Base-by-base conservation (phyloP, 1,140 invertebrate species). In the Aphidius gifuensis region DNA sequence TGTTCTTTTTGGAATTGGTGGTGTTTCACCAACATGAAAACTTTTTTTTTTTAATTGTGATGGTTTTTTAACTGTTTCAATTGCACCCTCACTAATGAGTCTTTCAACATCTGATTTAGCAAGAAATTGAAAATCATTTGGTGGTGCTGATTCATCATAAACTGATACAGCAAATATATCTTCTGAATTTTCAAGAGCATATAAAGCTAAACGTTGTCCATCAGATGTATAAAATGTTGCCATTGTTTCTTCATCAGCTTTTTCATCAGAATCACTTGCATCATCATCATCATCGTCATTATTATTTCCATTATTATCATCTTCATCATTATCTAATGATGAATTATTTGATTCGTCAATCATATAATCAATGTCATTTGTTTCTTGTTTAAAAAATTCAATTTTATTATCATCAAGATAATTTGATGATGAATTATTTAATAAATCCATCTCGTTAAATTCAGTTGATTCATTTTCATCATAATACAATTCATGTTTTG, bases 131-230 rank as follows among this genome's bases (percentile, higher is more conserved):
- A 81, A 81, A 65, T 76, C 72, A 11, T 70, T 77, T 9, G 80
- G 80, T 8, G 79, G 78, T 11, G 78, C 79, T 16, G 78, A 78
- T 56, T 80, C 80, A 55, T 80, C 73, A 43, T 80, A 81, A n/a
- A 78, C 69, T 58, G 77, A 75, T 1, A 81, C 80, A 23, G 80
- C 80, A 64, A 79, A 81, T 58, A 80, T 73, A 60, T 81, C 78
- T 11, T 81, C 80, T 0, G 75, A 80, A 59, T 80, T 71, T 70
- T 80, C 80, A n/a, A 81, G 79, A 5, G 79, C 74, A 65, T 81
- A 81, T 1, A 81, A 66, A 9, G 79, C 80, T 53, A 80, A 64
- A 61, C 79, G 75, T 53, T 80, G 75, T 32, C 80, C 80, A 42
- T 74, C 66, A 3, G 78, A 73, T 23, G 80, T 81, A 56, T 78